Evolutionary conservation across 2,797 vertebrate species (phyloP), one percentile per base, ranked within the genome.

Genomic region (Parotocinclus haroldoi): DNA sequence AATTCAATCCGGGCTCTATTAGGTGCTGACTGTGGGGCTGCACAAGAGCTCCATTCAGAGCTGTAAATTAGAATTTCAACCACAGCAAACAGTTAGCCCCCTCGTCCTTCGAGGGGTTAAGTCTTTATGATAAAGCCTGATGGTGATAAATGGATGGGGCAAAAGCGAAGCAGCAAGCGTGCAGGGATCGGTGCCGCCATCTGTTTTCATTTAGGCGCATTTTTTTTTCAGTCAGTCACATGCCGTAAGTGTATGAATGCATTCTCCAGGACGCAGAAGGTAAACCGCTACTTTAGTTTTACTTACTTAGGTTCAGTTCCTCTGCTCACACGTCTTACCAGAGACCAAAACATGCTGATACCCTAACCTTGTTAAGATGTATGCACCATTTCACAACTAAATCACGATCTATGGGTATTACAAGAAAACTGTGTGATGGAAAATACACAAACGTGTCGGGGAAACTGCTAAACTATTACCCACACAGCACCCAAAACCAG

Each of bases 161-260:
- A 53, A 58, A 68, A 64, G 56, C 66, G 56, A 73, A 57, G 63
- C 71, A 57, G 66, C 56, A 52, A 50, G 73, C 72, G 53, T 64
- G 49, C 18, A 42, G 63, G 71, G 62, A 73, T 68, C 58, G 54
- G 74, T 59, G 46, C 64, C 68, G 58, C 76, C 77, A 79, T 81
- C 72, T 79, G 74, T 81, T 79, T 73, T 81, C 76, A 81, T 78
- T 81, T 79, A 75, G 69, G 52, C 39, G 66, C 65, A 58, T 19
- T 58, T 54, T 73, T 63, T 58, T 36, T 13, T 9, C 50, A 17
- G 36, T 56, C 51, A 36, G 39, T 51, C 51, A 16, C 54, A 59
- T 48, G 11, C 64, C 13, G 46, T 12, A 48, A n/a, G 13, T 7
- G 10, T 27, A 18, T 40, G 64, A 68, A 72, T 63, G 46, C 45